Base-by-base conservation (phyloP, 2,888 invertebrate genomes). In the Allolobophora icterica region DNA sequence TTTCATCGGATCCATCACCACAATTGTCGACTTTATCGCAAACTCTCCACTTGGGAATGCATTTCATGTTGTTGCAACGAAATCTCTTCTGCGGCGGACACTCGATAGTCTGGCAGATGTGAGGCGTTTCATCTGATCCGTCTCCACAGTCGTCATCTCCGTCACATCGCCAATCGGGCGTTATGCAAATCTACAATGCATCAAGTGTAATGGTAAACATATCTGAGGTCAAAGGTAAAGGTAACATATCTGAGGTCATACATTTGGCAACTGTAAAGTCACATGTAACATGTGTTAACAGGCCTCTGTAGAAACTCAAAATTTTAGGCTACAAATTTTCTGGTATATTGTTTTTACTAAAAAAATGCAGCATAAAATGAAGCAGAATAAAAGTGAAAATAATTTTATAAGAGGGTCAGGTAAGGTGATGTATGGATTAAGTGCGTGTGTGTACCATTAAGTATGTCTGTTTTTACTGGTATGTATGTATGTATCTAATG, bases 21-120 rank as follows among this genome's bases (percentile, higher is more conserved):
- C 98, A 98, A 94, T 98, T 97, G 93, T 97, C 96, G 90, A 96
- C 96, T 45, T 97, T 97, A 96, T 98, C 97, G 95, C 98, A 98
- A 91, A 98, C 96, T 93, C 97, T 96, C 94, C 94, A 95, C 71
- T 92, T 93, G 0, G 94, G 94, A 91, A 95, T 94, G 92, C 95
- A 95, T 91, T 94, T 94, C 91, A 93, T 92, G 92, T 94, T 94
- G 89, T 93, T 90, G 92, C 95, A 95, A n/a, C 94, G 92, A 93
- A 95, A 95, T 38, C 93, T 93, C 8, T 93, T 93, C 0, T 91
- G 92, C 11, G 91, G 91, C 6, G 93, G 92, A 92, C 95, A 95
- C 34, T 92, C 92, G n/a, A 94, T 93, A 35, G 92, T 42, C 89
- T 92, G 92, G 92, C 95, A 95, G 35, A 94, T 93, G 30, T 91